Percentiles rank a stretch among this genome's conserved stretches.
Conservation (phyloP, 2,113 vertebrate genomes). For the Agapornis roseicollis region DNA sequence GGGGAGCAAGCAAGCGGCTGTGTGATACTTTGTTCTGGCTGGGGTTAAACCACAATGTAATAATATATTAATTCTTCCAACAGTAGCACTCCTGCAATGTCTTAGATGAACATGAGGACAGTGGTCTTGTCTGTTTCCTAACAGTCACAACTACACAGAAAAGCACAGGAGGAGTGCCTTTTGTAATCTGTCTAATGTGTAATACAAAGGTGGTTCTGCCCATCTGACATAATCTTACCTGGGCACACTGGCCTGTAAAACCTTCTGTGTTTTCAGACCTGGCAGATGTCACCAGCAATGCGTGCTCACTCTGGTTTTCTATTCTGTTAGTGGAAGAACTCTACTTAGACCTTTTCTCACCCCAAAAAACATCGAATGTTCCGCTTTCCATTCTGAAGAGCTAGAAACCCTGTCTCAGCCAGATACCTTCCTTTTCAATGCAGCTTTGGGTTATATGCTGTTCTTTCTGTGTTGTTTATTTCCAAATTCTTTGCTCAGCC, state of each 20-base stretch:
- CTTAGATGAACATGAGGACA: background rate
- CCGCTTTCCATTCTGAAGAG: background rate
- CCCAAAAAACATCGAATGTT: rapidly evolving
- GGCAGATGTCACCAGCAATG: background rate
- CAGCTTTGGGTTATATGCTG: background rate
- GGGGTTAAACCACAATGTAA: background rate
- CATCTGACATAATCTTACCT: background rate
- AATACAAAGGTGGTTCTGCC: background rate
- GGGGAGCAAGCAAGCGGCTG: background rate
- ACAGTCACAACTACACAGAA: background rate
- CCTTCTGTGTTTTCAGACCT: background rate
- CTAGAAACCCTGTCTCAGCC: background rate
- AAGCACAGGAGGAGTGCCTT: background rate
- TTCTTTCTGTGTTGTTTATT: background rate
- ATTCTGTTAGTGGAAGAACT: background rate
- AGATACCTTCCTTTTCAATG: background rate
- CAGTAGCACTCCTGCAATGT: background rate
- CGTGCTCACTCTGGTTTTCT: background rate
- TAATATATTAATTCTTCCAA: background rate
- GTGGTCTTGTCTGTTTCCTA: background rate
- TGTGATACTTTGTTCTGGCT: background rate
- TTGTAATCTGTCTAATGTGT: background rate
- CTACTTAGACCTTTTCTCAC: background rate
- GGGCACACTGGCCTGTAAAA: background rate
- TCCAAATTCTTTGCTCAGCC: background rate